Evolutionary conservation across 2,888 invertebrate genomes (phyloP), one percentile per base, ranked within the genome.

Genomic region (Salpingus planirostris): DNA sequence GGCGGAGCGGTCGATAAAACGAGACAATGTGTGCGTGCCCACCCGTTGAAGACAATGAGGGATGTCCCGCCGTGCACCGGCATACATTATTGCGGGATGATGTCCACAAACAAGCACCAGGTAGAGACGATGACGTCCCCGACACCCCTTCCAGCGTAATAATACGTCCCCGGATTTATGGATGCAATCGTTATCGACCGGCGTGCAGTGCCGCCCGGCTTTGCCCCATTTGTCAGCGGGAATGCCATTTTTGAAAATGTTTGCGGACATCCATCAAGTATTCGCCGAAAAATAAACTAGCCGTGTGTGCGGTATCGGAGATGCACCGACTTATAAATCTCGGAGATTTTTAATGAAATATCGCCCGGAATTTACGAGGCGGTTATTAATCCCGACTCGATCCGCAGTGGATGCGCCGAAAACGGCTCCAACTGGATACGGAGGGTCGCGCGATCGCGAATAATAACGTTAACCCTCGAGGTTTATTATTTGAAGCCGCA

Each of bases 41-140:
- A 18, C 8, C 18, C 8, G 18, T 18, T 18, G 33, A 42, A 44
- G 46, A 46, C 46, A 41, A 42, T 46, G 46, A 44, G 36, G 18
- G 38, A 46, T 44, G 35, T 38, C 42, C 39, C 29, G 35, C 30
- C 46, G 46, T 44, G 46, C 31, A 22, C 30, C 24, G 15, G 40
- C 39, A 45, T 43, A 43, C 37, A 45, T 41, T 41, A 40, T 14
- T 21, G 27, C 13, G 7, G 28, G n/a, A n/a, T n/a, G n/a, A n/a
- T n/a, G n/a, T n/a, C n/a, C n/a, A n/a, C n/a, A n/a, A n/a, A n/a
- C n/a, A n/a, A n/a, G n/a, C n/a, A n/a, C n/a, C n/a, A n/a, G n/a
- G n/a, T n/a, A n/a, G n/a, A n/a, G n/a, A n/a, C n/a, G n/a, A n/a
- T n/a, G n/a, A n/a, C n/a, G n/a, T n/a, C n/a, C n/a, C n/a, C n/a